These are phyloP conservation scores for Myiopsitta monachus DNA, from an alignment of 2,113 vertebrate genomes.

Conservation along the genomic window DNA sequence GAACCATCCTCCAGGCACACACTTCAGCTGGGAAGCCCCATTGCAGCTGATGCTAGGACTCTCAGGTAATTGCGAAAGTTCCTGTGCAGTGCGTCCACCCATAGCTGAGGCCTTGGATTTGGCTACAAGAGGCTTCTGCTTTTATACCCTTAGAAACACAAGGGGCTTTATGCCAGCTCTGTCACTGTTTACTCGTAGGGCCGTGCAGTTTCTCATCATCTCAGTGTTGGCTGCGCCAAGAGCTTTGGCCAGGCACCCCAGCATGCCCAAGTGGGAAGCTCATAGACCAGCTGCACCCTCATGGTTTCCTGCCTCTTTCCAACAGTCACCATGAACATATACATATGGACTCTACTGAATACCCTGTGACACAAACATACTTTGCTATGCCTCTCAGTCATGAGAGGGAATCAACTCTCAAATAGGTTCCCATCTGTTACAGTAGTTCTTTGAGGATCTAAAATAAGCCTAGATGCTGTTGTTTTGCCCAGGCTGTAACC, in stretches of 20 bases:
- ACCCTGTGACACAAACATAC: neutral
- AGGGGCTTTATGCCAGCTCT: neutral
- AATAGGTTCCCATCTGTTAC: neutral
- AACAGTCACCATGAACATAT: neutral
- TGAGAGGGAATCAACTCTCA: neutral
- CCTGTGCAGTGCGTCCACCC: neutral
- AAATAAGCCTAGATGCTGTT: neutral
- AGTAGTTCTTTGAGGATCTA: neutral
- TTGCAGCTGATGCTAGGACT: neutral
- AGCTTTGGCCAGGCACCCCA: neutral
- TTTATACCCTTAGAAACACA: neutral
- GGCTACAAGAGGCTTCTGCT: neutral
- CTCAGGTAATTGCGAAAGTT: neutral
- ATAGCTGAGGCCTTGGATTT: neutral
- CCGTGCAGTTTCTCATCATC: neutral
- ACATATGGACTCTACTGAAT: neutral
- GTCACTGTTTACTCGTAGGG: neutral
- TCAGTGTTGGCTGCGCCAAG: neutral
- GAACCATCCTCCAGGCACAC: neutral
- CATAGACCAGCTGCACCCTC: neutral
- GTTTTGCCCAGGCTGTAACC: neutral
- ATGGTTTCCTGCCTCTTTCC: neutral
- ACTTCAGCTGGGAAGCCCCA: neutral
- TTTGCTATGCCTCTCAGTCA: neutral
- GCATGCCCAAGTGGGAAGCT: neutral